Evolutionary conservation across 2,888 invertebrate genomes (phyloP).

Genomic region (Hyles lineata): DNA sequence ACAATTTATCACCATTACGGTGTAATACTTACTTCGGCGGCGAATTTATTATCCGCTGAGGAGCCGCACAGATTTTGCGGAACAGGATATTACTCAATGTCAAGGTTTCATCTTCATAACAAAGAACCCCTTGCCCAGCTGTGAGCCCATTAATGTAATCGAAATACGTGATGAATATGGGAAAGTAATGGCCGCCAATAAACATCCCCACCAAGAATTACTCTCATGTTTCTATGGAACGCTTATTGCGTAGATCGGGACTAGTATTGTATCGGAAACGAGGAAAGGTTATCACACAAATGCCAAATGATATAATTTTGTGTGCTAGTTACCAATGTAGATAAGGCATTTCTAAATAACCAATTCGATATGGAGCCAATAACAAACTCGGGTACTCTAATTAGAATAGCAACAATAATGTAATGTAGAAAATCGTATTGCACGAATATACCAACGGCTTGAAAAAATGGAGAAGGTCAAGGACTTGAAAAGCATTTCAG

Average conservation of each 20-base stretch:
- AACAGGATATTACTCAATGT: conserved; percentile 67
- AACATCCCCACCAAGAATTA: conserved; percentile 12
- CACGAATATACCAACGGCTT: too few relatives aligned
- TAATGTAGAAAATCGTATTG: too few relatives aligned
- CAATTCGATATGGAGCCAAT: background rate
- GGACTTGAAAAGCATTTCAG: too few relatives aligned
- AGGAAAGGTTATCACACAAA: conserved; percentile 17
- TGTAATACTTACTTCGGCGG: conserved; percentile 59
- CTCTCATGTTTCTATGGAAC: conserved; percentile 5
- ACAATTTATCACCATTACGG: conserved; percentile 65
- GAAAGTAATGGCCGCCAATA: conserved; percentile 31
- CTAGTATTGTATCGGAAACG: conserved; percentile 3
- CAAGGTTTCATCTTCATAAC: conserved; percentile 58
- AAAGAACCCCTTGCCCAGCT: conserved; percentile 49
- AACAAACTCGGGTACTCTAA: too few relatives aligned
- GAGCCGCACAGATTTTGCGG: conserved; percentile 58
- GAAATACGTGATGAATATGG: conserved; percentile 41
- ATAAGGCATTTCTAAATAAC: conserved; percentile 5
- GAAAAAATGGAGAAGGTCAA: too few relatives aligned
- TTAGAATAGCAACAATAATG: too few relatives aligned
- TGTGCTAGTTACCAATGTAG: background rate
- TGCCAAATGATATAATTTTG: conserved; percentile 14
- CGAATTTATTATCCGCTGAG: conserved; percentile 64
- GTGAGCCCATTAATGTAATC: conserved; percentile 48
- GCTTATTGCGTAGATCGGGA: background rate